These are phyloP conservation scores for Mormoops blainvillei DNA, from an alignment of 2,113 vertebrate species.

Conservation along the genomic window DNA sequence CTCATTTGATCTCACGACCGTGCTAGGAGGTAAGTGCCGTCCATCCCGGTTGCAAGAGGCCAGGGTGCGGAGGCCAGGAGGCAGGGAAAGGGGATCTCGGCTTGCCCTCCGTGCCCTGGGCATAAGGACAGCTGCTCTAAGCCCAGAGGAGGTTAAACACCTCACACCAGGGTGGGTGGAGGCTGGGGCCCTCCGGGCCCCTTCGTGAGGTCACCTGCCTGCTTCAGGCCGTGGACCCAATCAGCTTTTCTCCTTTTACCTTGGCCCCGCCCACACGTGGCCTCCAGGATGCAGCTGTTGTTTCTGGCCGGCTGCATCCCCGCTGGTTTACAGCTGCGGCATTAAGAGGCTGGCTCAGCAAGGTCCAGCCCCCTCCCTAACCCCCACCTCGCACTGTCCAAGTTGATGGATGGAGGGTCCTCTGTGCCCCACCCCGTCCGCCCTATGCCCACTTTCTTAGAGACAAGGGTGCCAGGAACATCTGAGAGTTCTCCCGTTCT, in stretches of 20 bases:
- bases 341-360: no score
- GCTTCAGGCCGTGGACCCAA: neutral
- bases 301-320: neutral
- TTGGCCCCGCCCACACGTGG: accelerated
- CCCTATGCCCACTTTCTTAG: neutral
- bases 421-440: neutral
- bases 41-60: neutral
- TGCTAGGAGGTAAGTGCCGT: neutral
- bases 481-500: neutral
- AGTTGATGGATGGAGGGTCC: neutral
- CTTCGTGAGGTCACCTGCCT: neutral
- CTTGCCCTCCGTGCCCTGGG: no score
- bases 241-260: neutral
- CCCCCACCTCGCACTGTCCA: accelerated
- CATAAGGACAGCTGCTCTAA: neutral
- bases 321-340: neutral
- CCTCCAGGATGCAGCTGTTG: neutral
- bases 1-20: accelerated
- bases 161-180: no score
- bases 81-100: neutral
- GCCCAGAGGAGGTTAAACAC: neutral
- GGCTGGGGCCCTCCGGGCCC: neutral
- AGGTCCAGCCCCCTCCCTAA: neutral
- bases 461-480: neutral
- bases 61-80: neutral